A percentile compares a stretch with the other conserved stretches of the same genome.
These are phyloP conservation scores for Drosophila melanocephala DNA, from an alignment of 2,888 invertebrate genomes.

Conservation along the genomic window DNA sequence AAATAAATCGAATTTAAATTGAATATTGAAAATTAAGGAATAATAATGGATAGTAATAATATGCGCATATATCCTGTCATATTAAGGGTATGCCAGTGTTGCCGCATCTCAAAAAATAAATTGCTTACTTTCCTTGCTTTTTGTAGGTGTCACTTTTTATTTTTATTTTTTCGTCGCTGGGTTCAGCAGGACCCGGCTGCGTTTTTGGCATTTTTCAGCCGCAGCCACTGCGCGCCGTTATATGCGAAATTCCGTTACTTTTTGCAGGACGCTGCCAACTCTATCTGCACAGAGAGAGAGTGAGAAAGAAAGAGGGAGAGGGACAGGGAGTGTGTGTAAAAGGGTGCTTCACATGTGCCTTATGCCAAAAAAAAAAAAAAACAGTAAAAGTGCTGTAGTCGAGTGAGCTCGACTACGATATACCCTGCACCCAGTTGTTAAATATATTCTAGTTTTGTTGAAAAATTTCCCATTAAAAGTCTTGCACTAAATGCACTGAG, in stretches of 20 bases:
- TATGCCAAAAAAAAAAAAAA: not conserved
- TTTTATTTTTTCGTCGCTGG: conserved; percentile 20
- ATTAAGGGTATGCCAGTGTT: conserved; percentile 20
- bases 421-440: too few relatives aligned
- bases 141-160: not conserved
- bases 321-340: not conserved
- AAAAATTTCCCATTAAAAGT: too few relatives aligned
- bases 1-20: not conserved
- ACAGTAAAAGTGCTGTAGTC: not conserved
- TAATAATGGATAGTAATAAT: not conserved
- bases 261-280: conserved; percentile 40
- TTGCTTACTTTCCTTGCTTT: not conserved
- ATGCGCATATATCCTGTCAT: not conserved
- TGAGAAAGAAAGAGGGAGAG: not conserved
- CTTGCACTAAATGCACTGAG: too few relatives aligned
- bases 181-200: conserved; percentile 35
- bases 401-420: too few relatives aligned
- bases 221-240: conserved; percentile 24
- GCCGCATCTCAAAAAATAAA: not conserved
- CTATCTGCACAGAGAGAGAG: not conserved
- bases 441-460: not conserved
- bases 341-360: conserved; percentile 5
- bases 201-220: conserved; percentile 63
- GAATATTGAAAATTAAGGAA: not conserved
- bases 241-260: conserved; percentile 59